phyloP scores from a whole-genome alignment of 2,888 invertebrate species.

The Ditula angustiorana region DNA sequence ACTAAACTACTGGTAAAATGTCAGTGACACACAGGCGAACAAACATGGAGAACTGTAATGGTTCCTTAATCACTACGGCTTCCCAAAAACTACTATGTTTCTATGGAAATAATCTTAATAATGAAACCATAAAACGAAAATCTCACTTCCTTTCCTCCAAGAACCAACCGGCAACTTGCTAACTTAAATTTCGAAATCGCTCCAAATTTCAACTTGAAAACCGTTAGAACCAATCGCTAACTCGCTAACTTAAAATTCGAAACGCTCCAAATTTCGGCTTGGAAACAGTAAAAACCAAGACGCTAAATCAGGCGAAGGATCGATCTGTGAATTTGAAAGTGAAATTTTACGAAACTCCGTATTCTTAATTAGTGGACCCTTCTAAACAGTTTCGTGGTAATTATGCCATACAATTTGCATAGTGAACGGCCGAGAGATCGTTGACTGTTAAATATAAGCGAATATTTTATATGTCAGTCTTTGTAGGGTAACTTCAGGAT shows the following conservation, averaged over 20 bases:
- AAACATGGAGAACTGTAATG: no score
- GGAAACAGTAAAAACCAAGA: slow-evolving; percentile 16
- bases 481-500: not conserved
- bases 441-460: slow-evolving; percentile 20
- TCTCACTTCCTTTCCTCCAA: no score
- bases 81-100: no score
- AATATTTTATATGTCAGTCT: slow-evolving; percentile 5
- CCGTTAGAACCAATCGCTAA: not conserved
- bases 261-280: slow-evolving; percentile 9
- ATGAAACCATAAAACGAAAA: no score
- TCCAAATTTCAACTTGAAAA: no score
- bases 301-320: slow-evolving; percentile 39
- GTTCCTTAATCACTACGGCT: no score
- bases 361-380: slow-evolving; percentile 70
- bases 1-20: no score
- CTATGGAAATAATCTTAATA: no score
- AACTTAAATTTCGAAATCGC: no score
- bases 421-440: slow-evolving; percentile 43
- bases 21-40: no score
- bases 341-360: slow-evolving; percentile 62
- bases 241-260: slow-evolving; percentile 3
- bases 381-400: slow-evolving; percentile 69
- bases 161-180: no score
- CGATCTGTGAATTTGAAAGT: slow-evolving; percentile 69
- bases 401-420: slow-evolving; percentile 71